Evolutionary conservation across 2,797 vertebrate genomes (phyloP).

Genomic region (Hypotaenidia okinawae): DNA sequence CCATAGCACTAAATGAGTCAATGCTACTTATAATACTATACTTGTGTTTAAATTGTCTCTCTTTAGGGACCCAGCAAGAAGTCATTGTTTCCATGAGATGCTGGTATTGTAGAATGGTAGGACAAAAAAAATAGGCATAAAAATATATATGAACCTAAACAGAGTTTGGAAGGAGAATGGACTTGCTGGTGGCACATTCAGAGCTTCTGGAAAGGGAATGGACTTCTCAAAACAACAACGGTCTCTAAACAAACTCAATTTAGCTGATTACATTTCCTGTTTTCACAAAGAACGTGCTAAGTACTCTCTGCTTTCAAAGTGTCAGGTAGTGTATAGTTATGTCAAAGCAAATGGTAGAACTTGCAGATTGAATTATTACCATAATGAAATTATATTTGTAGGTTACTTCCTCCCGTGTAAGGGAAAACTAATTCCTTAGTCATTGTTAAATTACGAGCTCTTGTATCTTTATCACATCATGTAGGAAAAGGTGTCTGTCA

Average conservation of each 20-base stretch:
- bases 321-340: not conserved
- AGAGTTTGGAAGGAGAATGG: not conserved
- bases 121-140: not conserved
- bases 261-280: slow-evolving; percentile 6
- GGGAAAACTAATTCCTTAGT: not conserved
- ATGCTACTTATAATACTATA: not conserved
- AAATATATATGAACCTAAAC: not conserved
- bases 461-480: not conserved
- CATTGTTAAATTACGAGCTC: not conserved
- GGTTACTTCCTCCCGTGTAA: not conserved
- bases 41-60: not conserved
- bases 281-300: not conserved
- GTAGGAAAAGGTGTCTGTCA: not conserved
- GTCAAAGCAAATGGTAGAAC: not conserved
- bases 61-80: not conserved
- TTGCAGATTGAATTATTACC: not conserved
- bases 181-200: not conserved
- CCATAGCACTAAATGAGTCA: not conserved
- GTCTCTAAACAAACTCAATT: not conserved
- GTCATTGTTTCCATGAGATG: not conserved
- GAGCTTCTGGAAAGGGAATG: not conserved
- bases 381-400: not conserved
- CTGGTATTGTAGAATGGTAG: not conserved
- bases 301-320: not conserved
- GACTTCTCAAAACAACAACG: not conserved